Evolutionary conservation across 2,113 vertebrate species (phyloP), one percentile per base, ranked within the genome.

Genomic region (Salvelinus alpinus): DNA sequence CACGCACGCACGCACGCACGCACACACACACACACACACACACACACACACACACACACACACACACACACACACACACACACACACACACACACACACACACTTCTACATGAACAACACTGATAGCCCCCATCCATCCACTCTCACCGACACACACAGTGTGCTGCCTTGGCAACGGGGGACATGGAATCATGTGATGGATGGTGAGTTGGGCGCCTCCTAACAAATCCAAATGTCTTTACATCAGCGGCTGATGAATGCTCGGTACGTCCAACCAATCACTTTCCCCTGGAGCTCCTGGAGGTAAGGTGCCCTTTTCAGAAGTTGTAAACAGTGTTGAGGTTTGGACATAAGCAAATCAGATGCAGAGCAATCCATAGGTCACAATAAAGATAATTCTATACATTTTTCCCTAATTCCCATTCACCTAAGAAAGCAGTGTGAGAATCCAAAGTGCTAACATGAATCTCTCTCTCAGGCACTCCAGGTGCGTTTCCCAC

Each of bases 31-130:
- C 76, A 72, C 76, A 64, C 79, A 72, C 71, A 60, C 78, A 78
- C 75, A 92, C 82, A 74, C 86, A 62, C 8, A 64, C 57, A 64
- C 67, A 64, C 27, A 71, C 25, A 92, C 82, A 74, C 86, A 92
- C 87, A 80, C 13, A 62, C 9, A 64, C 34, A 92, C 80, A 74
- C 86, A 92, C 87, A 92, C 80, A 74, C 86, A 92, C 87, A 64
- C 79, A 71, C 70, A 60, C 78, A 77, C 75, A 92, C 82, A 74
- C 86, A 92, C 87, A 80, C 72, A 73, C 75, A 69, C 72, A 74
- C 80, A 69, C 78, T 81, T 73, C 84, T 67, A 84, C 71, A 1
- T 64, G 69, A 75, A 66, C 77, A 84, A 75, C 72, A 73, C 77
- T 59, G 54, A 83, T 80, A 86, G 72, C 62, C 75, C 62, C 25